These are phyloP conservation scores for Spodoptera frugiperda DNA, from an alignment of 1,140 invertebrate species.

Conservation along the genomic window DNA sequence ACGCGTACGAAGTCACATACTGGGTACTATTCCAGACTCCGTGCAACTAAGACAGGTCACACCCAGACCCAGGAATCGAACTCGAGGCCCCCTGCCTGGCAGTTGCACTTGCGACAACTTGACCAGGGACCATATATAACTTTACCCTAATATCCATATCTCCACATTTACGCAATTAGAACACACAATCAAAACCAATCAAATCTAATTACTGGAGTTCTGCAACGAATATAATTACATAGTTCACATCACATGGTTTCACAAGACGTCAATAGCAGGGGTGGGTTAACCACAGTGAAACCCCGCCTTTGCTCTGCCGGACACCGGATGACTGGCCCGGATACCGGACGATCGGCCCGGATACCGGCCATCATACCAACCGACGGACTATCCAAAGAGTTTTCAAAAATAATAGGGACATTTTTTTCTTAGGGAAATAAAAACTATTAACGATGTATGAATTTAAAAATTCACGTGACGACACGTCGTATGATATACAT, in stretches of 20 bases:
- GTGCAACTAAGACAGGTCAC: no score
- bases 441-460: no score
- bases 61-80: no score
- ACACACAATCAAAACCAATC: not conserved
- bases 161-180: not conserved
- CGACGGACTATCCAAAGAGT: not conserved
- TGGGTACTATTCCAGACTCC: no score
- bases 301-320: slow-evolving; percentile 1
- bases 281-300: not conserved
- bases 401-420: slow-evolving; percentile 5
- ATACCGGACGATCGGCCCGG: slow-evolving; percentile 15
- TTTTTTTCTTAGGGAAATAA: no score
- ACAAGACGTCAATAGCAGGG: slow-evolving; percentile 24
- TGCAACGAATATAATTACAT: slow-evolving; percentile 5
- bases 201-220: not conserved
- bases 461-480: no score
- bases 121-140: no score
- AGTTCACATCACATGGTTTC: not conserved
- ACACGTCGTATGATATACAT: no score
- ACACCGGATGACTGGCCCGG: slow-evolving; percentile 7
- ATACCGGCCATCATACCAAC: not conserved
- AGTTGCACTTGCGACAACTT: no score
- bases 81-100: no score
- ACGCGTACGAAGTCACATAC: no score
- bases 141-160: not conserved